A percentile compares a stretch with the other conserved stretches of the same genome.
These are phyloP conservation scores for Sphaerophoria taeniata DNA, from an alignment of 2,888 invertebrate species.

Conservation along the genomic window DNA sequence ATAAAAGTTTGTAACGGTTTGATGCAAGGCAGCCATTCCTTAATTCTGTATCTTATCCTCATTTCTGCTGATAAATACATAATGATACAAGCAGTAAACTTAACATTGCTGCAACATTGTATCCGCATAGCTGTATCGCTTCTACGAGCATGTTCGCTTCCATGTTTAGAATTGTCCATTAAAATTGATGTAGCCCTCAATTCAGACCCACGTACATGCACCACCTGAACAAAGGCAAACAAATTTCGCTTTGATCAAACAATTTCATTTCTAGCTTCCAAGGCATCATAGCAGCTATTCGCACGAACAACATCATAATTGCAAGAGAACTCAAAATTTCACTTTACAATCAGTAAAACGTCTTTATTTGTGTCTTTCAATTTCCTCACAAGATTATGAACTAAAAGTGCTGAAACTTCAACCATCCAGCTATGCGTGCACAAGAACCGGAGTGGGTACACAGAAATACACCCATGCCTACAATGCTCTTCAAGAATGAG, in stretches of 20 bases:
- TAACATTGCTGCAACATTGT: no score
- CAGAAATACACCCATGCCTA: conserved; percentile 15
- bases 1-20: no score
- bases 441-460: conserved; percentile 6
- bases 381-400: conserved; percentile 31
- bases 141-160: background rate
- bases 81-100: no score
- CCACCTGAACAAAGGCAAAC: background rate
- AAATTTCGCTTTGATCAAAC: no score
- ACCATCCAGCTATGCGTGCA: conserved; percentile 8
- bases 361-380: background rate
- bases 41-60: no score
- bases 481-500: conserved; percentile 53
- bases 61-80: no score
- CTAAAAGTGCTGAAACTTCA: conserved; percentile 38
- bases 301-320: conserved; percentile 8
- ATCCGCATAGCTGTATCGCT: background rate
- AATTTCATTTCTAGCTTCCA: background rate
- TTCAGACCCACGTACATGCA: background rate
- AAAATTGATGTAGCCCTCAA: background rate
- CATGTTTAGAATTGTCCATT: background rate
- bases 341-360: background rate
- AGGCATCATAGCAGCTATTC: background rate
- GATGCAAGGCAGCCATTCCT: no score
- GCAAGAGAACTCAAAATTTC: background rate